Conservation (phyloP, 2,113 vertebrate species). For the Ranitomeya variabilis region DNA sequence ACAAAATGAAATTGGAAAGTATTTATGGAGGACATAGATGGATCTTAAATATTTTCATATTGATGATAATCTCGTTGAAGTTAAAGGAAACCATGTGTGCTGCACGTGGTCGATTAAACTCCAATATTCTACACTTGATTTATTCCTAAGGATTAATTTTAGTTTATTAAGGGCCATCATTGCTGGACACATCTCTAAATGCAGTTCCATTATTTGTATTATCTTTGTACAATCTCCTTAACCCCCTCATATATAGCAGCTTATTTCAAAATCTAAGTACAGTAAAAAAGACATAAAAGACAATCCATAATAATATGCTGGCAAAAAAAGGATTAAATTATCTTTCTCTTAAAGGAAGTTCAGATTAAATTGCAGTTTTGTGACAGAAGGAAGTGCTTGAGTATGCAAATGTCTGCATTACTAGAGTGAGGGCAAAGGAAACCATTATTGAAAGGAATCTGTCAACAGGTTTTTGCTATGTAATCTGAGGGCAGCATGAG, state of each 20-base stretch:
- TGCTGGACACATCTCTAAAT: neutral
- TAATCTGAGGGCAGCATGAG: no score
- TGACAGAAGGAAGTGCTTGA: no score
- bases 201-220: neutral
- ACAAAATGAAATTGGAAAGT: slow-evolving; percentile 25
- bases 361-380: no score
- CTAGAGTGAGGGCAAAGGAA: no score
- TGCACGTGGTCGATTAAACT: neutral
- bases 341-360: no score
- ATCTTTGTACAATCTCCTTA: neutral
- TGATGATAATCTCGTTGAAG: slow-evolving; percentile 7
- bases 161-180: neutral
- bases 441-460: no score
- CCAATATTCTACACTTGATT: neutral
- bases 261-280: neutral
- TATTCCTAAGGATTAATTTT: slow-evolving; percentile 5
- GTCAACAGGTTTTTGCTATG: no score
- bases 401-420: no score
- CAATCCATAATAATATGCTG: neutral
- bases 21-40: slow-evolving; percentile 27
- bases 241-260: neutral
- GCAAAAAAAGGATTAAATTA: neutral
- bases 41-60: slow-evolving; percentile 36
- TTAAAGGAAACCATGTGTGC: slow-evolving; percentile 3
- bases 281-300: neutral